Evolutionary conservation across 2,888 invertebrate species (phyloP).

Genomic region (Coronaproctus castanopsis): DNA sequence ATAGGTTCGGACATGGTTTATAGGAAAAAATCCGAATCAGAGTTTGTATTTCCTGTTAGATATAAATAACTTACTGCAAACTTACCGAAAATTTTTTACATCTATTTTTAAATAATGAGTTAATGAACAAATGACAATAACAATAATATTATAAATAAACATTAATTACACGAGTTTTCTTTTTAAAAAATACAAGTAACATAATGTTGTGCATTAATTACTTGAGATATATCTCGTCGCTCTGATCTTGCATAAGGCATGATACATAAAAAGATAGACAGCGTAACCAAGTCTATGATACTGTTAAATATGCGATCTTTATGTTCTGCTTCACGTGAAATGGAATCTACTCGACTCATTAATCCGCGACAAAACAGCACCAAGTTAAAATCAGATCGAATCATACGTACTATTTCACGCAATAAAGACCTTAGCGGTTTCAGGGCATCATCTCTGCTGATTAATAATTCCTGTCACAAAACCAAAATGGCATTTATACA

Average conservation of each 20-base stretch:
- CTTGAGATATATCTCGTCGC: conserved; percentile 28
- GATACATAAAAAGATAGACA: conserved; percentile 66
- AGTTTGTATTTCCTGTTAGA: no score
- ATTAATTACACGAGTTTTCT: no score
- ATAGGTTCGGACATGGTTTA: no score
- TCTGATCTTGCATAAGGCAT: conserved; percentile 39
- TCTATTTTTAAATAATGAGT: no score
- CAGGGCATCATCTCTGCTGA: conserved; percentile 75
- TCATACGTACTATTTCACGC: conserved; percentile 68
- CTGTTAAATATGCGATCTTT: conserved; percentile 68
- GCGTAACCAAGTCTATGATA: conserved; percentile 62
- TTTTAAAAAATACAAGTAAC: no score
- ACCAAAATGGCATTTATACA: no score
- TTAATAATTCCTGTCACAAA: conserved; percentile 46
- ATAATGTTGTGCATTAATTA: no score
- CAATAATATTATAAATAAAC: no score
- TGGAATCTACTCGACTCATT: conserved; percentile 34
- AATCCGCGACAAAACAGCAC: conserved; percentile 47
- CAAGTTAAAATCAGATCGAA: conserved; percentile 61
- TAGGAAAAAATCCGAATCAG: no score
- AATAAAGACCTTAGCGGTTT: conserved; percentile 65
- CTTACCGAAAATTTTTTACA: no score
- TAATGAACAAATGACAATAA: no score
- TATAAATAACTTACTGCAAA: no score
- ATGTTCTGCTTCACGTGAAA: conserved; percentile 42